Percentiles rank a stretch among this genome's conserved stretches.
phyloP scores from a whole-genome alignment of 2,113 vertebrate genomes.

The Jacana jacana region DNA sequence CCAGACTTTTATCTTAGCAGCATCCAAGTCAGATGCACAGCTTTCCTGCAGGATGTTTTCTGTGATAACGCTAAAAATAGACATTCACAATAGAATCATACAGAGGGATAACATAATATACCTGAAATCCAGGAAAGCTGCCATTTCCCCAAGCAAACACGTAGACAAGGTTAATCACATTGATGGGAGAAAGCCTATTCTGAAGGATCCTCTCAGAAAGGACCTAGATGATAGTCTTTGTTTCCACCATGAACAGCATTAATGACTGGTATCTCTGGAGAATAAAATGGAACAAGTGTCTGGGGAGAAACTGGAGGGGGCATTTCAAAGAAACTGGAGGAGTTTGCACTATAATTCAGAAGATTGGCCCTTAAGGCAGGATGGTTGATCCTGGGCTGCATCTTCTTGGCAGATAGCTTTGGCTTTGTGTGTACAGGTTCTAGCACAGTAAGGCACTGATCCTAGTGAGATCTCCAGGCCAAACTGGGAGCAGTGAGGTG shows the following conservation, averaged over 20 bases:
- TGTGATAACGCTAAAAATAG: background rate
- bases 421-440: background rate
- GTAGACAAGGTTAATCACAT: background rate
- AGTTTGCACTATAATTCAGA: background rate
- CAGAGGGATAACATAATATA: background rate
- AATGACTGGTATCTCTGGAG: background rate
- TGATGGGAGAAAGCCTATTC: background rate
- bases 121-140: background rate
- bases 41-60: background rate
- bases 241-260: background rate
- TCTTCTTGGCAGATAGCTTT: background rate
- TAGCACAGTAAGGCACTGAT: background rate
- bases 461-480: rapidly evolving
- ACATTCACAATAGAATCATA: rapidly evolving
- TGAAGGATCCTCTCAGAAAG: background rate
- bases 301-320: background rate
- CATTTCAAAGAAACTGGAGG: background rate
- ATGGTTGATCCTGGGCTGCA: too few relatives aligned
- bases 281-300: background rate
- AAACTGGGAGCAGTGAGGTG: background rate
- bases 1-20: background rate
- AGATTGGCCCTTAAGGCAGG: background rate
- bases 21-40: background rate
- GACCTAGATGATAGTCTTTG: background rate
- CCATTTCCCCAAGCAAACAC: background rate